These are phyloP conservation scores for Misgurnus mizolepis DNA, from an alignment of 2,113 vertebrate genomes.

Conservation along the genomic window DNA sequence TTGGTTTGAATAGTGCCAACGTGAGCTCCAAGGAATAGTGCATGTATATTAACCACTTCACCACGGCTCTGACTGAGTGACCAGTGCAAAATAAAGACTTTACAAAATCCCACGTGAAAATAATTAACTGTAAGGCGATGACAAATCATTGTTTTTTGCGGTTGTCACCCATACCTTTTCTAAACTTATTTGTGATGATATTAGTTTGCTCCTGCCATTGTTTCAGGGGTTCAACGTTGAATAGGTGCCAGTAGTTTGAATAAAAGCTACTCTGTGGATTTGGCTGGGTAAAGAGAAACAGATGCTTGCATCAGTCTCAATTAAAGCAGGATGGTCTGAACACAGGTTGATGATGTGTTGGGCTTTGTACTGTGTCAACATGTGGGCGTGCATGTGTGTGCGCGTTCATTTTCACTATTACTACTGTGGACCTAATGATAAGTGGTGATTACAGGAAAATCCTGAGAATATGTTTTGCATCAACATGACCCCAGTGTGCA, in stretches of 20 bases:
- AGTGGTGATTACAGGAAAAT: neutral
- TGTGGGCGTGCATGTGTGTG: conserved; percentile 6
- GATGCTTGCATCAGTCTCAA: conserved; percentile 38
- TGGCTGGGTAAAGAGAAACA: conserved; percentile 51
- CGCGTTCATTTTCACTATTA: conserved; percentile 10
- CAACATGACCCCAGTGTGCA: neutral
- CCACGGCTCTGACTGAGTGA: too few relatives aligned
- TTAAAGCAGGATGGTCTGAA: conserved; percentile 32
- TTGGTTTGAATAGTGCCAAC: too few relatives aligned
- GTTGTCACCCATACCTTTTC: conserved; percentile 30
- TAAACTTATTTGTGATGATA: conserved; percentile 27
- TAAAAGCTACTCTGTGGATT: conserved; percentile 22
- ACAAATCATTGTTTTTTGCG: neutral
- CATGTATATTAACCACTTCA: too few relatives aligned
- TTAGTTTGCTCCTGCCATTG: conserved; percentile 23
- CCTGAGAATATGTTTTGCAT: neutral
- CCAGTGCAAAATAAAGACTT: too few relatives aligned
- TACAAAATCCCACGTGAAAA: too few relatives aligned
- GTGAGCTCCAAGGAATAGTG: too few relatives aligned
- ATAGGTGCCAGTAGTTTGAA: conserved; percentile 38
- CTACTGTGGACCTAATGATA: neutral
- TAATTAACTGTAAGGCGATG: neutral
- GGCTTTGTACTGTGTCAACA: conserved; percentile 20
- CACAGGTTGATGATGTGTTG: conserved; percentile 44
- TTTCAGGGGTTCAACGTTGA: conserved; percentile 3